These are phyloP conservation scores for Nesometra sesokonis DNA, from an alignment of 35 echinoderm and acorn worm species.

Conservation along the genomic window DNA sequence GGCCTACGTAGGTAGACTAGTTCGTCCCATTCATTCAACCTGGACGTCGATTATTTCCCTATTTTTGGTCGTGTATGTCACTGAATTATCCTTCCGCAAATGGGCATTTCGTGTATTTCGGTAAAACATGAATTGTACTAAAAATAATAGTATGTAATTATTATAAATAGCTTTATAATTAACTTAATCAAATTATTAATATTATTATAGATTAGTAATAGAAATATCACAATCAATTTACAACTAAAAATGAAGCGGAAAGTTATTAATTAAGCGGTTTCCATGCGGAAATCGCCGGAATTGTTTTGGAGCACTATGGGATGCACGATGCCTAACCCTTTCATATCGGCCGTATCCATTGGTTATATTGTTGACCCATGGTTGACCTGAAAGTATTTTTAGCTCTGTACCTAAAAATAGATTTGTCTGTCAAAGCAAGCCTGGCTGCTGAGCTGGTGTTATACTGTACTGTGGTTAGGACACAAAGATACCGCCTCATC, in stretches of 20 bases:
- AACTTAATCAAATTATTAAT: not conserved
- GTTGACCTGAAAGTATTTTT: not conserved
- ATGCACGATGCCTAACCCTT: not conserved
- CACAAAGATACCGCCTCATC: too few species aligned
- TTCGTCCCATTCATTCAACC: not conserved
- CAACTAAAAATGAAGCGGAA: not conserved
- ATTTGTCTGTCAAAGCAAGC: too few species aligned
- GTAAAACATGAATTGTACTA: not conserved
- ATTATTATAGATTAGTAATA: not conserved
- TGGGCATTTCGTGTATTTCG: not conserved
- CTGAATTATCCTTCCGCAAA: not conserved
- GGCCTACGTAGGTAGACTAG: too few species aligned
- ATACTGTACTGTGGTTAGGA: too few species aligned
- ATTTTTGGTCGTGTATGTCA: not conserved
- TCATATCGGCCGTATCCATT: not conserved
- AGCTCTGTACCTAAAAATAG: not conserved
- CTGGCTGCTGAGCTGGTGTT: too few species aligned
- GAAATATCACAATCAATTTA: not conserved
- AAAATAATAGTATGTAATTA: not conserved
- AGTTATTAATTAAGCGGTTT: not conserved
- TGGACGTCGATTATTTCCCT: not conserved
- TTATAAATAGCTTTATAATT: not conserved
- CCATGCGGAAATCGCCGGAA: not conserved
- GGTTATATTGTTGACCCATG: too few species aligned
- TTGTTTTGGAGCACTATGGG: not conserved